Evolutionary conservation across 1,140 invertebrate species (phyloP), one percentile per base, ranked within the genome.

Genomic region (Camponotus vicinus): DNA sequence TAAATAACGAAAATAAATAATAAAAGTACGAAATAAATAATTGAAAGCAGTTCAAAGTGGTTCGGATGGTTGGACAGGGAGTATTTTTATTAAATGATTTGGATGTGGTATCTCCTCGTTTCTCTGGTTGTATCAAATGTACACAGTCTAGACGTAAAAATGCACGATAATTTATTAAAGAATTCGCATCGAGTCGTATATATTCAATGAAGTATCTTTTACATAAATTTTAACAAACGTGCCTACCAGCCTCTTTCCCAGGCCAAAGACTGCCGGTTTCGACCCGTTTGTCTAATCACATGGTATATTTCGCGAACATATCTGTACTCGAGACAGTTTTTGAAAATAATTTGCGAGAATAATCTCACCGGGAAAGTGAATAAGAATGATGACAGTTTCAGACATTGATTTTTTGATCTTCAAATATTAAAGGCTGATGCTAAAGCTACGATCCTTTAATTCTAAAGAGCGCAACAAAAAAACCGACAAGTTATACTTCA

Each of bases 231-330:
- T 11, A n/a, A 57, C 34, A 70, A 80, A 55, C 77, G 34, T 32
- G 21, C 21, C 7, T 13, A 42, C 45, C 45, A 64, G 77, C 64
- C 77, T 80, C 77, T 80, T 70, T 80, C 64, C 77, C 64, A 80
- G 64, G 77, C 34, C 21, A 80, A 79, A 80, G 77, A 80, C 77
- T 80, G 77, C 77, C 77, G 37, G 45, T 37, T 80, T 70, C 34
- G 34, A 40, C 7, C 5, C 21, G 45, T 34, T 70, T n/a, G 34
- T 69, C 45, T 13, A 40, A 15, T 40, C 45, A 69, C 34, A 49
- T 57, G 40, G 66, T 42, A 27, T n/a, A 40, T 40, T 18, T 11
- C 5, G 5, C 27, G 13, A 52, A 52, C 27, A 9, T 42, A 27
- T 27, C 27, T 27, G 27, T 27, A 82, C 34, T 82, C 34, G 37